Conservation (phyloP, 2,113 vertebrate genomes). For the Cariama cristata region DNA sequence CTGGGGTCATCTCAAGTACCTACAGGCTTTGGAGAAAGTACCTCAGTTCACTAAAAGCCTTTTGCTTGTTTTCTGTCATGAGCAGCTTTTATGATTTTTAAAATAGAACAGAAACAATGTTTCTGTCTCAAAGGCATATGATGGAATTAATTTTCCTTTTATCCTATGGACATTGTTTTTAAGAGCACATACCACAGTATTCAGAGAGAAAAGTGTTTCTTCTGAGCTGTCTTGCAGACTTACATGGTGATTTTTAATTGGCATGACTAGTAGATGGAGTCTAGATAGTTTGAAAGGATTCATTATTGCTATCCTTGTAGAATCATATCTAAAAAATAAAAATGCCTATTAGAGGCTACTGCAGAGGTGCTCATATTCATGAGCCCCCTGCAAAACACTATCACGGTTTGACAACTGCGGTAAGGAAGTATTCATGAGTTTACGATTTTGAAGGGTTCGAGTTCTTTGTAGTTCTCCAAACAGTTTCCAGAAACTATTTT, state of each 20-base stretch:
- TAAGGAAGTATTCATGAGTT: conserved; percentile 4
- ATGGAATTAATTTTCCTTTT: background rate
- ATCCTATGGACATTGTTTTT: background rate
- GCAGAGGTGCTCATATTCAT: conserved; percentile 9
- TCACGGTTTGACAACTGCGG: background rate
- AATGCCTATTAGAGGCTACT: background rate
- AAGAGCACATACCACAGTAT: background rate
- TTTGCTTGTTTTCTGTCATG: background rate
- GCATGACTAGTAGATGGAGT: background rate
- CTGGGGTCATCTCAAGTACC: background rate
- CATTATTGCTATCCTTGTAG: background rate
- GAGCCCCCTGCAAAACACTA: background rate
- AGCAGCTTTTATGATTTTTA: background rate
- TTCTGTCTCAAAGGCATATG: background rate
- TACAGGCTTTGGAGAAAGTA: background rate
- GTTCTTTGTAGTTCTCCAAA: conserved; percentile 49
- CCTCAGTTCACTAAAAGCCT: background rate
- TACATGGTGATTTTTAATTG: conserved; percentile 8
- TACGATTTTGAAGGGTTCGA: background rate
- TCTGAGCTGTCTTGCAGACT: background rate
- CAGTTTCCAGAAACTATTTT: conserved; percentile 51
- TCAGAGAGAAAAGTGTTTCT: background rate
- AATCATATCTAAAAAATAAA: background rate
- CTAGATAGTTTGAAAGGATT: conserved; percentile 2
- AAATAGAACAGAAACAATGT: background rate